Conservation (phyloP, 2,888 invertebrate species). For the Diaphora mendica region DNA sequence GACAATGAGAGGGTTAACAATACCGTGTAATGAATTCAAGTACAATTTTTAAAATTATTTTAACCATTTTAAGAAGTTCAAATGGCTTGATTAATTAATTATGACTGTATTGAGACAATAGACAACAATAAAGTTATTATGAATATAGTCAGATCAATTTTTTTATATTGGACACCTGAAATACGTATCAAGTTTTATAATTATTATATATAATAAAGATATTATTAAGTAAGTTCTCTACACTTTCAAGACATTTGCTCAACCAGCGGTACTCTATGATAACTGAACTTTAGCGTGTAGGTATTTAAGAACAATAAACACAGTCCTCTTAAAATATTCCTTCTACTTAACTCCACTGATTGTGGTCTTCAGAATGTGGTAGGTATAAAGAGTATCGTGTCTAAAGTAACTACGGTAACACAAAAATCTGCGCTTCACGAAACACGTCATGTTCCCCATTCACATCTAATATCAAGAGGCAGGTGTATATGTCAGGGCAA, state of each 20-base stretch:
- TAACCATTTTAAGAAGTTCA: too few species aligned
- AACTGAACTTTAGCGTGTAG: not conserved
- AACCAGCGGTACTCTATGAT: not conserved
- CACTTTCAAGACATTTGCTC: not conserved
- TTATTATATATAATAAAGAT: too few species aligned
- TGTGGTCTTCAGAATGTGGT: not conserved
- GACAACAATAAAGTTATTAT: too few species aligned
- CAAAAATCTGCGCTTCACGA: not conserved
- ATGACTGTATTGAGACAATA: too few species aligned
- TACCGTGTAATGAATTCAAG: too few species aligned
- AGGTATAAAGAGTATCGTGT: not conserved
- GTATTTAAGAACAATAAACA: not conserved
- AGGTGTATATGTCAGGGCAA: not conserved
- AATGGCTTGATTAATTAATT: too few species aligned
- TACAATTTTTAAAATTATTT: too few species aligned
- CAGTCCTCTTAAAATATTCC: not conserved
- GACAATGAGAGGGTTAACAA: not conserved
- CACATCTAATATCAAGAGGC: constrained; percentile 1
- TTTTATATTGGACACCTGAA: too few species aligned
- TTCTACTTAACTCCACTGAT: not conserved
- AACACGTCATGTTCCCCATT: not conserved
- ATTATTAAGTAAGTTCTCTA: too few species aligned
- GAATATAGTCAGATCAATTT: too few species aligned
- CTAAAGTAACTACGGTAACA: not conserved
- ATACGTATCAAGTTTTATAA: too few species aligned